A percentile compares a stretch with the other conserved stretches of the same genome.
Evolutionary conservation across 2,797 vertebrate species (phyloP).

Genomic region (Phoebastria nigripes): DNA sequence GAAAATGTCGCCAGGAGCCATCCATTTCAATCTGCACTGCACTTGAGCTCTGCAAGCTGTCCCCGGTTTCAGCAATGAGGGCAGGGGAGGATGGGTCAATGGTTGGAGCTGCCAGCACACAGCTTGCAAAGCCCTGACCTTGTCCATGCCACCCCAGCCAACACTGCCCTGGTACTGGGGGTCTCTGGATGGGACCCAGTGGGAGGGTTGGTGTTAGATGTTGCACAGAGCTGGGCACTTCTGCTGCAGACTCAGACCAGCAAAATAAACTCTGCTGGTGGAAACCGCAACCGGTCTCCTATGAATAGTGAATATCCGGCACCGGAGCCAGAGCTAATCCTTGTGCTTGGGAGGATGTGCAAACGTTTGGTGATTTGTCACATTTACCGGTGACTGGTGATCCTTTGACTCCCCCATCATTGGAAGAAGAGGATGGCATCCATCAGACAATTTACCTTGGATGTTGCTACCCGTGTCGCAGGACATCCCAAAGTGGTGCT

Average conservation of each 20-base stretch:
- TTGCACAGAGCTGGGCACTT: not conserved
- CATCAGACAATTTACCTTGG: not conserved
- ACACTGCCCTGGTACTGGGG: accelerated
- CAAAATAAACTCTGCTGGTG: not conserved
- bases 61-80: not conserved
- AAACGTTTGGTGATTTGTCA: not conserved
- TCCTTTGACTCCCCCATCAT: not conserved
- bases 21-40: not conserved
- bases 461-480: not conserved
- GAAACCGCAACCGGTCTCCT: not conserved
- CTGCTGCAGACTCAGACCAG: not conserved
- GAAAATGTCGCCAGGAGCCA: not conserved
- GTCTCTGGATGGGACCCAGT: not conserved
- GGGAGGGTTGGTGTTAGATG: not conserved
- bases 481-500: not conserved
- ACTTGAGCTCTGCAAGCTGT: not conserved
- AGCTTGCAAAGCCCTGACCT: not conserved
- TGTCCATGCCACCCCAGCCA: not conserved
- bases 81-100: not conserved
- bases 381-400: not conserved
- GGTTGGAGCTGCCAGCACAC: not conserved
- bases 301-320: not conserved
- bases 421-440: not conserved
- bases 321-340: not conserved
- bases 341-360: too few species aligned